A percentile compares a stretch with the other conserved stretches of the same genome.
phyloP scores from a whole-genome alignment of 2,888 invertebrate species.

The Volucella zonaria region DNA sequence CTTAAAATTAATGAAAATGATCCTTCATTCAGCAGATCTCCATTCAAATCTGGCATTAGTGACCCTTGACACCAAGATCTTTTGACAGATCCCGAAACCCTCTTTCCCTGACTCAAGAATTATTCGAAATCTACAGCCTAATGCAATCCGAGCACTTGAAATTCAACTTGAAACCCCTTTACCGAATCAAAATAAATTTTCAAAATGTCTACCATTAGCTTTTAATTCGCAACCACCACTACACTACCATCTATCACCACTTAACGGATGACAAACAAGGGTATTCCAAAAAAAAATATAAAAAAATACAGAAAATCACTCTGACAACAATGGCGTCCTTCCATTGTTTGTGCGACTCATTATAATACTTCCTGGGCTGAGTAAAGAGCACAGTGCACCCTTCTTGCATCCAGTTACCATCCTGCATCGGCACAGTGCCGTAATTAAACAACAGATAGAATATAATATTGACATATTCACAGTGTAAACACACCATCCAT shows the following conservation, averaged over 20 bases:
- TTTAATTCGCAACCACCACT: constrained; percentile 37
- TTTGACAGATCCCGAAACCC: too few species aligned
- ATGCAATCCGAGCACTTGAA: too few species aligned
- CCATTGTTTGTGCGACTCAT: constrained; percentile 68
- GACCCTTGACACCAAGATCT: too few species aligned
- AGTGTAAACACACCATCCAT: constrained; percentile 40
- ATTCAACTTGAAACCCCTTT: neutral
- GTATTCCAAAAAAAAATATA: neutral
- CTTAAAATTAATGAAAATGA: too few species aligned
- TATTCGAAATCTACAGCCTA: too few species aligned
- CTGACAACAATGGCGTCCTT: constrained; percentile 68
- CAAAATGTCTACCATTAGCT: constrained; percentile 63
- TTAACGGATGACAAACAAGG: constrained; percentile 62
- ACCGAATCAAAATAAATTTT: constrained; percentile 1
- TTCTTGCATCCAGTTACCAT: constrained; percentile 15
- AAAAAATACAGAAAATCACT: constrained; percentile 27
- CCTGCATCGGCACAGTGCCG: constrained; percentile 37
- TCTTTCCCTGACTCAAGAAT: too few species aligned
- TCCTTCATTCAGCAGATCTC: too few species aligned
- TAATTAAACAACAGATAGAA: constrained; percentile 73
- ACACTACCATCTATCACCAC: constrained; percentile 21
- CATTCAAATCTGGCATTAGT: too few species aligned
- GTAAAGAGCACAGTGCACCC: constrained; percentile 30
- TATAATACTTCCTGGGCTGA: constrained; percentile 39
- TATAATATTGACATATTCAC: constrained; percentile 71